Evolutionary conservation across 1,140 invertebrate species (phyloP).

Genomic region (Holotrichia oblita): DNA sequence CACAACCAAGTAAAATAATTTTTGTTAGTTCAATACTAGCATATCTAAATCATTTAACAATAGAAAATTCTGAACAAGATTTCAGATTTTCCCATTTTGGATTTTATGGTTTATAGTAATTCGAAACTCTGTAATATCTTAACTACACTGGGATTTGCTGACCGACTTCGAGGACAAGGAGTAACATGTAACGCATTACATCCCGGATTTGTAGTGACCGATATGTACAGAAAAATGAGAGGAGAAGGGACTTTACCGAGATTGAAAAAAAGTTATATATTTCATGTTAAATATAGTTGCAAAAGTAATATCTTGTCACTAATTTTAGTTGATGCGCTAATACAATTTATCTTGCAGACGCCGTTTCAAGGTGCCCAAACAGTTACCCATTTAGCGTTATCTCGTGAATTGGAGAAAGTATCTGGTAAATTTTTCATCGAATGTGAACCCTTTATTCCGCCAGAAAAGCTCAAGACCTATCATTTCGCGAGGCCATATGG

Average conservation of each 20-base stretch:
- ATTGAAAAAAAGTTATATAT: slow-evolving; percentile 42
- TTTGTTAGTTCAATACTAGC: slow-evolving; percentile 56
- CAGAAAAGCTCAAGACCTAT: slow-evolving; percentile 53
- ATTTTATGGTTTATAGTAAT: slow-evolving; percentile 54
- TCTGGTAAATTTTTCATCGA: slow-evolving; percentile 76
- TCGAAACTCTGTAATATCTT: slow-evolving; percentile 58
- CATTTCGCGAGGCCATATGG: slow-evolving; percentile 55
- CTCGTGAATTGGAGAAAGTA: slow-evolving; percentile 66
- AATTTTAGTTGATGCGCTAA: not conserved
- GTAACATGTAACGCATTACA: slow-evolving; percentile 65
- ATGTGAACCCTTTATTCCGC: slow-evolving; percentile 60
- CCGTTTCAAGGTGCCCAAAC: slow-evolving; percentile 73
- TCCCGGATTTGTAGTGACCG: slow-evolving; percentile 66
- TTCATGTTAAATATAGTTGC: slow-evolving; percentile 16
- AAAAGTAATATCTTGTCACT: slow-evolving; percentile 36
- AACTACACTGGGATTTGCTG: slow-evolving; percentile 56
- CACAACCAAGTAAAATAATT: slow-evolving; percentile 56
- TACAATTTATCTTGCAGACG: slow-evolving; percentile 62
- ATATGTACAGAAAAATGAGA: slow-evolving; percentile 53
- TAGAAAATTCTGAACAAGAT: slow-evolving; percentile 54
- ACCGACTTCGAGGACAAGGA: slow-evolving; percentile 54
- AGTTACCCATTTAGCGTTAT: slow-evolving; percentile 68
- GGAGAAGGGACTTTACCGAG: not conserved
- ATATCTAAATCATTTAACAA: slow-evolving; percentile 50
- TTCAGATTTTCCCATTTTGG: slow-evolving; percentile 46